These are phyloP conservation scores for Entomobrya proxima DNA, from an alignment of 2,888 invertebrate genomes.

Conservation along the genomic window DNA sequence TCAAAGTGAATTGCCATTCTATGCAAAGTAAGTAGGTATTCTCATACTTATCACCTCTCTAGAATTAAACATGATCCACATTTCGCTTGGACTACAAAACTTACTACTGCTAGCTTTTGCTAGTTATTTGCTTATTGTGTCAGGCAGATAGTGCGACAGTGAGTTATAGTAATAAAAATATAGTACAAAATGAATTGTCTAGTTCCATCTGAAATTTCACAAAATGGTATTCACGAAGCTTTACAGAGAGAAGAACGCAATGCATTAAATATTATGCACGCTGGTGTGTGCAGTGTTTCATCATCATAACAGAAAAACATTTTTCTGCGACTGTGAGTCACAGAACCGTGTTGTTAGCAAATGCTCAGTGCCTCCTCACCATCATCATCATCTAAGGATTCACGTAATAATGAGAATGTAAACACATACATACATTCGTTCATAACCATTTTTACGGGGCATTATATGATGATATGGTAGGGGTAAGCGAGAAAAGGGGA, in stretches of 20 bases:
- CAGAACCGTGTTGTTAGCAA: background rate
- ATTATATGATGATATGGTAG: background rate
- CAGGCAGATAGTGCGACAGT: background rate
- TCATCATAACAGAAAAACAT: slow-evolving; percentile 11
- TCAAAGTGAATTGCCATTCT: slow-evolving; percentile 12
- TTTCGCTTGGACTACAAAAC: slow-evolving; percentile 15
- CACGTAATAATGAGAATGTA: slow-evolving; percentile 31
- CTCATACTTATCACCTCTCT: background rate
- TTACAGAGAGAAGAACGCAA: background rate
- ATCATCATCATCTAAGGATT: background rate
- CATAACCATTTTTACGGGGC: background rate
- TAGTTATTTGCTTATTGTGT: background rate
- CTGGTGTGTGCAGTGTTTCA: slow-evolving; percentile 9
- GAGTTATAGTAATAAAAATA: background rate
- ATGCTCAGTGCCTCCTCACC: background rate
- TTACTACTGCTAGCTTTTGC: background rate
- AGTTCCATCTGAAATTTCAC: slow-evolving; percentile 40
- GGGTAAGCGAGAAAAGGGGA: background rate
- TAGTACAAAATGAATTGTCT: slow-evolving; percentile 4
- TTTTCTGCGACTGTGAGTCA: slow-evolving; percentile 10
- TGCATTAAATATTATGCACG: slow-evolving; percentile 37
- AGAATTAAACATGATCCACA: slow-evolving; percentile 27
- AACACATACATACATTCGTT: slow-evolving; percentile 16
- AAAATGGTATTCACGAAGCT: slow-evolving; percentile 20
- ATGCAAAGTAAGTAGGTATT: slow-evolving; percentile 21